These are phyloP conservation scores for Campylomormyrus numenius DNA, from an alignment of 2,113 vertebrate species.

Conservation along the genomic window DNA sequence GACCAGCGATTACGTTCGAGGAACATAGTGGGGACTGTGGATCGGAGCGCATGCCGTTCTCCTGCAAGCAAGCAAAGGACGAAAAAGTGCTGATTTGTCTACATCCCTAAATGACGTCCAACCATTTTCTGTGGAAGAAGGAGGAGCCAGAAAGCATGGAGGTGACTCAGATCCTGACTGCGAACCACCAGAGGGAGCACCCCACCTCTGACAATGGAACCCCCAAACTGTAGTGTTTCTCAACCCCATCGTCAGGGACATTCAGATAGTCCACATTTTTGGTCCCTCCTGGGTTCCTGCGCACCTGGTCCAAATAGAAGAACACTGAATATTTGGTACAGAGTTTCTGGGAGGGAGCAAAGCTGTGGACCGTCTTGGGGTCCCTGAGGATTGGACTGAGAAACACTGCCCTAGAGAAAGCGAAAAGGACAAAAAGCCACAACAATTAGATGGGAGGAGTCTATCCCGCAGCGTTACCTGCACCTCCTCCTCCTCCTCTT, in stretches of 20 bases:
- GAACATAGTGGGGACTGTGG: background rate
- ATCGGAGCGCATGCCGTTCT: background rate
- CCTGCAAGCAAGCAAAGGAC: background rate
- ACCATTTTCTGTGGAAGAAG: background rate
- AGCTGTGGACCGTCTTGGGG: background rate
- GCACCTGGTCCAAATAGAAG: background rate
- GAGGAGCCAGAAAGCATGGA: background rate
- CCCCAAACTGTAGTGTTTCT: background rate
- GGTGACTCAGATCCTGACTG: background rate
- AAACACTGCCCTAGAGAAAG: background rate
- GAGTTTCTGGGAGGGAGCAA: background rate
- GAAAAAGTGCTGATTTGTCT: background rate
- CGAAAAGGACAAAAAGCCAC: background rate
- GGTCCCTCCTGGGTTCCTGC: background rate
- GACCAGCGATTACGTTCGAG: background rate
- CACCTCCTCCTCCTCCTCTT: constrained; percentile 13
- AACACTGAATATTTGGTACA: background rate
- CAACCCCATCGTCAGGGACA: background rate
- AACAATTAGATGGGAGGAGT: background rate
- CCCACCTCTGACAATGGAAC: background rate
- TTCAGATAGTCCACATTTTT: background rate
- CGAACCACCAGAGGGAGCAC: background rate
- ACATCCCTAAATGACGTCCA: background rate
- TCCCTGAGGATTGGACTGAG: background rate
- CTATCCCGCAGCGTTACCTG: background rate